Evolutionary conservation across 2,113 vertebrate species (phyloP), one percentile per base, ranked within the genome.

Genomic region (Scomber japonicus): DNA sequence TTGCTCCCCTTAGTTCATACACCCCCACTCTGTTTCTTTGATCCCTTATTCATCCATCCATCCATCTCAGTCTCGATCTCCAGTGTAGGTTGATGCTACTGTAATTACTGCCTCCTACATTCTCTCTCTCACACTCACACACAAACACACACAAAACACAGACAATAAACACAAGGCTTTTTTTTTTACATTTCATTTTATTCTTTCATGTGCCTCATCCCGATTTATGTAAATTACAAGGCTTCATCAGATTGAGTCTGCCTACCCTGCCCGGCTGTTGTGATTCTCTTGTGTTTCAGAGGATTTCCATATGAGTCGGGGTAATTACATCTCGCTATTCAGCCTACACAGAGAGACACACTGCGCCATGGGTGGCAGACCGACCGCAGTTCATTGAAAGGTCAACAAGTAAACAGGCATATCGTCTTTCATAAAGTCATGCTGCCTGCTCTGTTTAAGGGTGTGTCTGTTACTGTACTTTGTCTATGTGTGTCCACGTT

Each of bases 201-300:
- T 69, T 68, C 81, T 82, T 73, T 78, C 59, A 64, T 79, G 64
- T 80, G 70, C 65, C 74, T 67, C 56, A 69, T 84, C 74, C 75
- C 64, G 53, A 53, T 78, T 83, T 90, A 90, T 87, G 89, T 79
- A 91, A 92, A 94, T 92, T 46, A 76, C 75, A 90, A 75, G 66
- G 35, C 78, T 81, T 56, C 78, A 83, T 89, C 87, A 89, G 80
- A 92, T 82, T 56, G n/a, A 57, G 62, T 69, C 77, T 79, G 83
- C 87, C 83, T 78, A 83, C 81, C 70, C 75, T n/a, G 19, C 74
- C 30, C 70, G 62, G 84, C 77, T 82, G 66, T 24, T 27, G 57
- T 3, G 48, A 50, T 71, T 85, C 77, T 91, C 84, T 88, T 79
- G 80, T 87, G 88, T 82, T 75, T 78, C 78, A 11, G 71, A 84